A percentile compares a stretch with the other conserved stretches of the same genome.
phyloP scores from a whole-genome alignment of 2,113 vertebrate species.

The Gorsachius goisagi region DNA sequence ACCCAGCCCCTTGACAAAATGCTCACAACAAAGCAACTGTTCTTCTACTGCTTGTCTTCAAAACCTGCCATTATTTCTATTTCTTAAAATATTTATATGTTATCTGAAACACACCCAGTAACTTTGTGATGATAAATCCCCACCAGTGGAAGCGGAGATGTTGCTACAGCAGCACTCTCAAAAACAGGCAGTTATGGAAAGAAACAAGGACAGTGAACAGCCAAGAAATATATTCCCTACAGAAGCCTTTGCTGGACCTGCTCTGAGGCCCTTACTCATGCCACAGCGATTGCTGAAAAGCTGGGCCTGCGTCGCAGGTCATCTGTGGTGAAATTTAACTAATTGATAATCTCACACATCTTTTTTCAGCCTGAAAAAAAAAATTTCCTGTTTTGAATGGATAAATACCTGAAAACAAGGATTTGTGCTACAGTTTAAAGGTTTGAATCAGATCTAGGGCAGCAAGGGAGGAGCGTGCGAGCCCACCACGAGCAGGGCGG shows the following conservation, averaged over 20 bases:
- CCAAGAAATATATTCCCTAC: background rate
- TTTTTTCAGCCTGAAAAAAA: background rate
- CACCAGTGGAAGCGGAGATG: background rate
- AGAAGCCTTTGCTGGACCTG: background rate
- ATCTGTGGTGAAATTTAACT: background rate
- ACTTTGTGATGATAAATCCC: background rate
- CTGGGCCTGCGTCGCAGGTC: background rate
- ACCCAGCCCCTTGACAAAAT: background rate
- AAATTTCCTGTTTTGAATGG: background rate
- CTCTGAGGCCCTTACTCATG: background rate
- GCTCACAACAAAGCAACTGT: background rate
- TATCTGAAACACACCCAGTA: background rate
- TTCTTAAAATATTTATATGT: background rate
- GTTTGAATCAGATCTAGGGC: background rate
- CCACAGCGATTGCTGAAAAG: background rate
- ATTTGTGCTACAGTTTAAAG: background rate
- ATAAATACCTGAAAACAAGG: background rate
- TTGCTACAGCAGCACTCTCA: background rate
- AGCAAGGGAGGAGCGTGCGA: background rate
- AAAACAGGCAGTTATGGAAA: background rate
- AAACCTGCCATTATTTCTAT: background rate
- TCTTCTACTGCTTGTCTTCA: background rate
- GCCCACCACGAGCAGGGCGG: rapidly evolving
- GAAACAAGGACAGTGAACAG: background rate
- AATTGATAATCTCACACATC: background rate